These are phyloP conservation scores for Electrophaes corylata DNA, from an alignment of 2,888 invertebrate genomes.

Conservation along the genomic window DNA sequence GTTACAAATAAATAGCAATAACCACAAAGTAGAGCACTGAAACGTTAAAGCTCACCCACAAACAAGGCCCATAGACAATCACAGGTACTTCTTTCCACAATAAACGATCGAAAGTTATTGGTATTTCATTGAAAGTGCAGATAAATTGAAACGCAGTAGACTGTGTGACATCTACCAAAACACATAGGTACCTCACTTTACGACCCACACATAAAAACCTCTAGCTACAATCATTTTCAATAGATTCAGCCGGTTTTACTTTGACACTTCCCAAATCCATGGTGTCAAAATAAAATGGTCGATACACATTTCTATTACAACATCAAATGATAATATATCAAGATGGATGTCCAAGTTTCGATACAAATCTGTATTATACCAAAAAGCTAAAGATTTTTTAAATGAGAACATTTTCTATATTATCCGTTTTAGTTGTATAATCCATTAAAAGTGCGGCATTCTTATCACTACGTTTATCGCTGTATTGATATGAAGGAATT, in stretches of 20 bases:
- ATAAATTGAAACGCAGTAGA: conserved; percentile 16
- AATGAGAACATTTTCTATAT: neutral
- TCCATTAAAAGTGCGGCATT: neutral
- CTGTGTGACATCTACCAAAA: conserved; percentile 7
- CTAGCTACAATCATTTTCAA: neutral
- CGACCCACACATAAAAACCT: neutral
- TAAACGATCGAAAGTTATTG: conserved; percentile 20
- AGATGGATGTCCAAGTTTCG: conserved; percentile 31
- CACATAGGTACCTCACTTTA: conserved; percentile 9
- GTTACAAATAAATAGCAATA: conserved; percentile 10
- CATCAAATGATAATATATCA: conserved; percentile 36
- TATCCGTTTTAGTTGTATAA: neutral
- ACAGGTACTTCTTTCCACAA: conserved; percentile 3
- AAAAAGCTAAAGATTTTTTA: conserved; percentile 11
- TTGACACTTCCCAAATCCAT: neutral
- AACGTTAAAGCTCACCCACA: conserved; percentile 1
- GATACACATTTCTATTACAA: conserved; percentile 30
- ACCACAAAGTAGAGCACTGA: conserved; percentile 12
- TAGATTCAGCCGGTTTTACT: conserved; percentile 6
- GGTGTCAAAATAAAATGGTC: conserved; percentile 22
- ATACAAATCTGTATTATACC: conserved; percentile 33
- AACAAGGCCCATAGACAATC: conserved; percentile 6
- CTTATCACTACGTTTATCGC: neutral
- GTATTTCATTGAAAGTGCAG: conserved; percentile 14
- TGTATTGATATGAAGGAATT: neutral